Evolutionary conservation across 2,888 invertebrate species (phyloP), one percentile per base, ranked within the genome.

Genomic region (Colletes collaris): DNA sequence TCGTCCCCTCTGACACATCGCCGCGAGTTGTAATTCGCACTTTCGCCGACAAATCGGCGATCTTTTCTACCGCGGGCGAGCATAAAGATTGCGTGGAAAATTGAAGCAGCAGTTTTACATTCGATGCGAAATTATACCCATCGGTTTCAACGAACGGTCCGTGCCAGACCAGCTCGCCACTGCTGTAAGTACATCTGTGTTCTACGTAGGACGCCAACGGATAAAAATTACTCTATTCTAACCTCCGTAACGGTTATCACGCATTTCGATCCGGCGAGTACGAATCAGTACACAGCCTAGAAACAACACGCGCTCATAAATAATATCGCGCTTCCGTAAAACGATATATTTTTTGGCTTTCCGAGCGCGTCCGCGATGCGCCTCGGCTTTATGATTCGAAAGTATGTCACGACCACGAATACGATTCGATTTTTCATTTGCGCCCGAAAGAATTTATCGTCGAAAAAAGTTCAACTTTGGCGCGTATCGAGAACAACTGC

Each of bases 31-130:
- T 46, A 76, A 77, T 55, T 64, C 64, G 44, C 53, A 49, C 8
- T 37, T 16, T 16, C 60, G 37, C 55, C 63, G 68, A 59, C 37
- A 16, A 40, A 8, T 16, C 64, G 62, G 50, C 46, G 68, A 76
- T 68, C 53, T 58, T 68, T 53, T 52, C 63, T 46, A 68, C 44
- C 44, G 62, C n/a, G 59, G 10, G 11, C 16, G 49, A 56, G 59
- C 56, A 35, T 40, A 69, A 71, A 76, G 76, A 78, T 76, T 59
- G 53, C 44, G 46, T 37, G 10, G 53, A 55, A 55, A 69, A 76
- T n/a, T 11, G 60, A 13, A 50, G 53, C 64, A 60, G 35, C 55
- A 44, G 55, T 69, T 65, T 65, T 49, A 60, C 76, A 78, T 69
- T 37, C 13, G 37, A 40, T 27, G 35, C 19, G 16, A 65, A 78